Evolutionary conservation across 92 coral and sea anemone genomes (phyloP).

Genomic region (Palythoa heliodiscus): DNA sequence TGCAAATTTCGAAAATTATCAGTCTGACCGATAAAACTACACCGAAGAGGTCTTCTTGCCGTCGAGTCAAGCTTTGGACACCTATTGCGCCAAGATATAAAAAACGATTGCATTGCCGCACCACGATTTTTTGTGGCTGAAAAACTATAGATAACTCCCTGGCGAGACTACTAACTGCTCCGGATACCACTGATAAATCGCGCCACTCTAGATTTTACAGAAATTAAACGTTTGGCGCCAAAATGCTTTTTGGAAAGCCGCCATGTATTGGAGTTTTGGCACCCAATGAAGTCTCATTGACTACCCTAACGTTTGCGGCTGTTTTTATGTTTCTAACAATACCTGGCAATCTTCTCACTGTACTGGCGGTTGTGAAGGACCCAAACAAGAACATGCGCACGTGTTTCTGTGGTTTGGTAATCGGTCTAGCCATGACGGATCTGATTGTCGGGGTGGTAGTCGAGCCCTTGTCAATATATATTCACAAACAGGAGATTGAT

Average conservation of each 20-base stretch:
- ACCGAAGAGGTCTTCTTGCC: background rate
- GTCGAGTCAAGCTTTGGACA: background rate
- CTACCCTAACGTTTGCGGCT: conserved; percentile 67
- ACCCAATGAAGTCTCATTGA: conserved; percentile 70
- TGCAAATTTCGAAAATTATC: background rate
- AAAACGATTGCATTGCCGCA: background rate
- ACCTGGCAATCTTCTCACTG: conserved; percentile 77
- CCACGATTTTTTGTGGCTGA: background rate
- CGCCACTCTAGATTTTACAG: background rate
- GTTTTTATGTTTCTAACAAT: conserved; percentile 75
- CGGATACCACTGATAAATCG: too few species aligned
- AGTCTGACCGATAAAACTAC: background rate
- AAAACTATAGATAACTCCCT: background rate
- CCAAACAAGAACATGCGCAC: conserved; percentile 76
- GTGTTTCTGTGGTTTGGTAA: conserved; percentile 69
- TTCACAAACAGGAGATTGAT: conserved; percentile 59
- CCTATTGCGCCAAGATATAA: too few species aligned
- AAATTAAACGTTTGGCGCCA: background rate
- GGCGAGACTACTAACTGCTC: background rate
- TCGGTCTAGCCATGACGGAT: conserved; percentile 80
- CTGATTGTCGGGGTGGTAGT: conserved; percentile 72
- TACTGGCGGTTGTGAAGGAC: conserved; percentile 69
- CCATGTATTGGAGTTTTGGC: conserved; percentile 82
- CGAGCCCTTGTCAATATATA: conserved; percentile 72
- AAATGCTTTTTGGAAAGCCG: conserved; percentile 73